phyloP scores from a whole-genome alignment of 2,888 invertebrate genomes.

The Caenorhabditis panamensis region DNA sequence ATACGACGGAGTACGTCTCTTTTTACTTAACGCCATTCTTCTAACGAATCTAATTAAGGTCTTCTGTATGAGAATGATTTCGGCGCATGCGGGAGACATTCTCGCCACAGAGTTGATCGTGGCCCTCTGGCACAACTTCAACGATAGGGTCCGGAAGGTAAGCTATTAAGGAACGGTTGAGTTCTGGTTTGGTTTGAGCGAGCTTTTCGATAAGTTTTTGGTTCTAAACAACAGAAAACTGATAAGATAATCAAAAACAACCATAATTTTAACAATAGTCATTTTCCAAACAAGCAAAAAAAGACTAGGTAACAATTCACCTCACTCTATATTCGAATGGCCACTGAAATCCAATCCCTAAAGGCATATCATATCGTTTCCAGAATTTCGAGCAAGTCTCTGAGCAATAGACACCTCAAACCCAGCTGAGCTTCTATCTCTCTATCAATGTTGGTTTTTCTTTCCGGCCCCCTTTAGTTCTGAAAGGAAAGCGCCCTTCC shows the following conservation, averaged over 20 bases:
- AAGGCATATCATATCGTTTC: constrained; percentile 66
- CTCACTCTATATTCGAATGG: constrained; percentile 7
- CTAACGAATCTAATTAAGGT: constrained; percentile 69
- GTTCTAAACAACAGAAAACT: constrained; percentile 3
- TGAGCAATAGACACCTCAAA: constrained; percentile 57
- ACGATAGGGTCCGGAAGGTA: constrained; percentile 81
- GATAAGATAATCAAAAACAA: neutral
- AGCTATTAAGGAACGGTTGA: constrained; percentile 36
- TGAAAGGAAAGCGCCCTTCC: constrained; percentile 25
- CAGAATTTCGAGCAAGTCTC: constrained; percentile 65
- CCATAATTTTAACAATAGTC: too few species aligned
- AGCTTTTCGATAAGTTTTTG: constrained; percentile 37
- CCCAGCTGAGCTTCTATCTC: constrained; percentile 57
- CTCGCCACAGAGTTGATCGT: constrained; percentile 81
- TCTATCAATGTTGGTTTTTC: constrained; percentile 62
- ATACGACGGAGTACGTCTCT: constrained; percentile 74
- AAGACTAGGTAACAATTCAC: too few species aligned
- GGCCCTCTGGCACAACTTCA: constrained; percentile 81
- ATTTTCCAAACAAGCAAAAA: too few species aligned
- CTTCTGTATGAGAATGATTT: constrained; percentile 81
- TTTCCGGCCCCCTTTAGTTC: constrained; percentile 27
- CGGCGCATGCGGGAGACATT: constrained; percentile 81
- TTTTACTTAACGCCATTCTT: neutral
- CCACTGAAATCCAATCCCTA: constrained; percentile 45
- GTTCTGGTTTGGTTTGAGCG: constrained; percentile 46